Conservation (phyloP, 2,888 invertebrate species). For the Callosobruchus maculatus region DNA sequence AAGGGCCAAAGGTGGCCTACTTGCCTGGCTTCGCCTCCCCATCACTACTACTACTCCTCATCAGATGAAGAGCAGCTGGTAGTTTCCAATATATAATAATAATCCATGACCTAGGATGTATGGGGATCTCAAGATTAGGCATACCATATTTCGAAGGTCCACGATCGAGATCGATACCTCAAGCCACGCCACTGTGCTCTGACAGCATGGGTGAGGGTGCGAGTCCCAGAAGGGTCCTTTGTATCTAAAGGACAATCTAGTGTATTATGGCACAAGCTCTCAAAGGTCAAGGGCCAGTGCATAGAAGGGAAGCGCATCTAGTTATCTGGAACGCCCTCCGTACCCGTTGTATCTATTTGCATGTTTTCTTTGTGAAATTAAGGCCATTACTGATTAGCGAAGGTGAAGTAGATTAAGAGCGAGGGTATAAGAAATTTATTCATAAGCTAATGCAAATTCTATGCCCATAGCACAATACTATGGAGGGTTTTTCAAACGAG, state of each 20-base stretch:
- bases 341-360: background rate
- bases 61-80: too few species aligned
- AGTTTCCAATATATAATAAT: too few species aligned
- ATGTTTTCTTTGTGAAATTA: background rate
- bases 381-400: background rate
- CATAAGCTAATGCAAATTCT: too few species aligned
- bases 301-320: background rate
- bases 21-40: too few species aligned
- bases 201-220: background rate
- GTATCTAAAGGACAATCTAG: background rate
- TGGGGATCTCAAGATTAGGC: too few species aligned
- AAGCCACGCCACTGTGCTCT: background rate
- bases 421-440: background rate
- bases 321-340: background rate
- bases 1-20: too few species aligned
- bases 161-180: too few species aligned
- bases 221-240: background rate
- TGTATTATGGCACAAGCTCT: background rate
- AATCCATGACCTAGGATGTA: too few species aligned
- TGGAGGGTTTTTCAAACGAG: too few species aligned
- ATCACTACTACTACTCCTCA: too few species aligned
- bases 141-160: too few species aligned
- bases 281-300: background rate
- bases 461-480: too few species aligned
- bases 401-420: background rate